Evolutionary conservation across 1,140 invertebrate genomes (phyloP).

Genomic region (Ceratitis capitata): DNA sequence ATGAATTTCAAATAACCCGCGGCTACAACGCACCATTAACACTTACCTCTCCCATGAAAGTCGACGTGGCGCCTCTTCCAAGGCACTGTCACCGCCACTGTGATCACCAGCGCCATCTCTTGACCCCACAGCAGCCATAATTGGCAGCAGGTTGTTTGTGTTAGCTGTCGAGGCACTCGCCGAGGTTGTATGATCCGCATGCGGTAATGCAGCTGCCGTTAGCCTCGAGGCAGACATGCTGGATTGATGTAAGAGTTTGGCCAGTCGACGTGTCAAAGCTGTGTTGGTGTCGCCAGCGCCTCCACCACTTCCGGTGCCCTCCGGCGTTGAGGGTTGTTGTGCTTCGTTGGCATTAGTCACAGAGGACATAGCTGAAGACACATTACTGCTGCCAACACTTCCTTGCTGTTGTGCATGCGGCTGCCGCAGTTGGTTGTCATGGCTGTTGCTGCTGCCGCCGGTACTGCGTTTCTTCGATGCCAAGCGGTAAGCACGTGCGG

Average conservation of each 20-base stretch:
- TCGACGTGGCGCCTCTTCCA: conserved; percentile 69
- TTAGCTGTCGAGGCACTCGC: conserved; percentile 54
- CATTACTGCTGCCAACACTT: not conserved
- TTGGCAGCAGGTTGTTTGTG: conserved; percentile 44
- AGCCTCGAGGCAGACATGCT: conserved; percentile 56
- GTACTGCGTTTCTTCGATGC: conserved; percentile 55
- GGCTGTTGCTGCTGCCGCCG: not conserved
- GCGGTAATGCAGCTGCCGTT: conserved; percentile 51
- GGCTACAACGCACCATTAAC: not conserved
- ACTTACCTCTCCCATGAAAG: conserved; percentile 82
- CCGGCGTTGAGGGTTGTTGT: not conserved
- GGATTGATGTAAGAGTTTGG: conserved; percentile 75
- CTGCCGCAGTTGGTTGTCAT: not conserved
- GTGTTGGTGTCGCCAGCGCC: conserved; percentile 49
- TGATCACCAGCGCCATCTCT: conserved; percentile 66
- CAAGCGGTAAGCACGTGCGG: conserved; percentile 68
- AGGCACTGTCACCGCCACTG: conserved; percentile 31
- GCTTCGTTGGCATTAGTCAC: not conserved
- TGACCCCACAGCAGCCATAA: conserved; percentile 55
- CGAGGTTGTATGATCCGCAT: conserved; percentile 41
- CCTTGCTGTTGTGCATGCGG: conserved; percentile 42
- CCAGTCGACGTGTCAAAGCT: conserved; percentile 73
- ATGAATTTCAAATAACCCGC: not conserved
- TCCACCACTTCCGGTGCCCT: not conserved
- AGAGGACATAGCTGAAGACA: not conserved